Percentiles rank a stretch among this genome's conserved stretches.
Conservation (phyloP, 1,140 invertebrate species). For the Drosophila seguyi region DNA sequence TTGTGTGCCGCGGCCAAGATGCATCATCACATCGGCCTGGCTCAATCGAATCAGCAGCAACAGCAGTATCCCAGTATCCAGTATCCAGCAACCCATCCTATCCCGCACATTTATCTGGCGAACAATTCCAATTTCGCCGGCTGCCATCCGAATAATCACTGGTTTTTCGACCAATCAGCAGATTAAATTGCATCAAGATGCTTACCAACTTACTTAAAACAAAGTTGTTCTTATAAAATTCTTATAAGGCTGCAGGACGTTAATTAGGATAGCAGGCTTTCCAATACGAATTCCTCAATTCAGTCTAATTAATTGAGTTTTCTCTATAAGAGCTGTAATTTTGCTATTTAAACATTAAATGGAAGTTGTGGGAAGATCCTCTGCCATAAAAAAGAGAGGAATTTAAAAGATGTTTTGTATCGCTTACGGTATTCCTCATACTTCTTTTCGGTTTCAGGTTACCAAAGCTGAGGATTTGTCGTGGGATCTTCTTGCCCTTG, state of each 20-base stretch:
- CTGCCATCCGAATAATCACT: conserved; percentile 33
- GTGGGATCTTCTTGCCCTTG: conserved; percentile 12
- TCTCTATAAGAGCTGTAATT: background rate
- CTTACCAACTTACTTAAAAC: conserved; percentile 40
- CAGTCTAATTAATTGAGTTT: conserved; percentile 26
- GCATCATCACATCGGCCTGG: conserved; percentile 40
- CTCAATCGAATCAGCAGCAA: conserved; percentile 32
- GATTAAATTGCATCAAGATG: conserved; percentile 48
- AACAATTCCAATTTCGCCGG: conserved; percentile 42
- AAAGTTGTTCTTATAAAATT: conserved; percentile 28
- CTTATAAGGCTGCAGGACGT: conserved; percentile 14
- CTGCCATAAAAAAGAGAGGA: background rate
- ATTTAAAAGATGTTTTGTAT: background rate
- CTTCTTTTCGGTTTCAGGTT: conserved; percentile 7
- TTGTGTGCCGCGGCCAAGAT: conserved; percentile 24
- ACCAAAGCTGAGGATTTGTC: conserved; percentile 2
- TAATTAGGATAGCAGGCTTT: conserved; percentile 1
- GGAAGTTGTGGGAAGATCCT: background rate
- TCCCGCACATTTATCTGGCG: conserved; percentile 37
- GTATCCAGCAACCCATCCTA: conserved; percentile 17
- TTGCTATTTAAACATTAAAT: conserved; percentile 2
- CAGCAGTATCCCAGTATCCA: conserved; percentile 1
- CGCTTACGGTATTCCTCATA: conserved; percentile 3
- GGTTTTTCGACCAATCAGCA: conserved; percentile 40
- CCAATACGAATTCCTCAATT: conserved; percentile 4